Evolutionary conservation across 1,140 invertebrate genomes (phyloP), one percentile per base, ranked within the genome.

Genomic region (Battus philenor): DNA sequence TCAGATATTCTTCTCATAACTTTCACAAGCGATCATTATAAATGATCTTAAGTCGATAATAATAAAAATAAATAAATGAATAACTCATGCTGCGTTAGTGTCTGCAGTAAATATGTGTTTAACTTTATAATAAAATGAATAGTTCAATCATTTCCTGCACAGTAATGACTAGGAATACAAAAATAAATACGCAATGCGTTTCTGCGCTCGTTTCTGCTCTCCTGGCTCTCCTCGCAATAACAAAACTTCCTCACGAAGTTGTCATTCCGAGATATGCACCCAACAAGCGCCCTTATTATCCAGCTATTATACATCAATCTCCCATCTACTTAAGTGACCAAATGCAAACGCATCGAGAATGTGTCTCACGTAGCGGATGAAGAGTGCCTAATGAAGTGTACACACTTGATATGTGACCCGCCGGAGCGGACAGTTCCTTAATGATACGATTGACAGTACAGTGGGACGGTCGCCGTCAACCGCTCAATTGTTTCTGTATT

Each of bases 391-490:
- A 70, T 70, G 67, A 70, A 71, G 67, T 66, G 60, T 47, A 39
- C 38, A 26, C 43, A 45, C 55, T 52, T 61, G 65, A 67, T 60
- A 58, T 65, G 69, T 68, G 69, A 67, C 67, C 63, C 65, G 56
- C 59, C 62, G 32, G 44, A 27, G 43, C 16, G 15, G 52, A 39
- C 41, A 45, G 38, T 46, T 26, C 47, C 49, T 70, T 67, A 62
- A 71, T 69, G 68, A 60, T 58, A 27, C 61, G 69, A 71, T 69
- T 76, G 72, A 71, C 72, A 73, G 72, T 46, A 73, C 69, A 66
- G 65, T 59, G 54, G 66, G 54, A 43, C 50, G 51, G 55, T 51
- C 44, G 34, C 49, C 59, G 68, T 69, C 68, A 58, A 62, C 47
- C 24, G 32, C 9, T 12, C 64, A 54, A 76, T 76, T 73, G 72